phyloP scores from a whole-genome alignment of 1,140 invertebrate genomes.

The Brachionus sp. region DNA sequence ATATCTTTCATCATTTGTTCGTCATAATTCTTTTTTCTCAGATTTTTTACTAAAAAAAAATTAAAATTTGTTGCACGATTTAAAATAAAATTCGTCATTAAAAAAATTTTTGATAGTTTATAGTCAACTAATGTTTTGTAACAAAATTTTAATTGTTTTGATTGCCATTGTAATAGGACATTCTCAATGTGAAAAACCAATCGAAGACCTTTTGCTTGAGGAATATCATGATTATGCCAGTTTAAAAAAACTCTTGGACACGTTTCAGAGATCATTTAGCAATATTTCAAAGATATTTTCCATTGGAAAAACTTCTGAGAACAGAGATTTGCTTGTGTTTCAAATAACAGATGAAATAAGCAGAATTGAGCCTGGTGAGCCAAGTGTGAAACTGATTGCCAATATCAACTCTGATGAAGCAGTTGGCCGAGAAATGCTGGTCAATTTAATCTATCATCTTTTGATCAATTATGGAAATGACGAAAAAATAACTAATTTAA shows the following conservation, averaged over 20 bases:
- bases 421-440: slow-evolving; percentile 73
- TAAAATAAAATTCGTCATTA: background rate
- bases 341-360: slow-evolving; percentile 67
- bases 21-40: background rate
- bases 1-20: slow-evolving; percentile 2
- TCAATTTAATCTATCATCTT: slow-evolving; percentile 69
- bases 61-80: slow-evolving; percentile 16
- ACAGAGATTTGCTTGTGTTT: slow-evolving; percentile 27
- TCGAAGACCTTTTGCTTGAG: background rate
- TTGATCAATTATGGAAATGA: background rate
- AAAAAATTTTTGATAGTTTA: background rate
- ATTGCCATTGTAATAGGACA: background rate
- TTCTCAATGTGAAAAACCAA: background rate
- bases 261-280: slow-evolving; percentile 64
- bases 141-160: background rate
- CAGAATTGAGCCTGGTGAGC: slow-evolving; percentile 64
- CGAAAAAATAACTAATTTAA: background rate
- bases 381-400: slow-evolving; percentile 81
- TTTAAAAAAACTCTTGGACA: slow-evolving; percentile 15
- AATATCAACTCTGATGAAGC: slow-evolving; percentile 92
- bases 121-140: background rate
- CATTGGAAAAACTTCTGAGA: slow-evolving; percentile 77
- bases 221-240: slow-evolving; percentile 20
- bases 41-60: background rate
- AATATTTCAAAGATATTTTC: slow-evolving; percentile 77